Base-by-base conservation (phyloP, 2,113 vertebrate species). In the Polyodon spathula region DNA sequence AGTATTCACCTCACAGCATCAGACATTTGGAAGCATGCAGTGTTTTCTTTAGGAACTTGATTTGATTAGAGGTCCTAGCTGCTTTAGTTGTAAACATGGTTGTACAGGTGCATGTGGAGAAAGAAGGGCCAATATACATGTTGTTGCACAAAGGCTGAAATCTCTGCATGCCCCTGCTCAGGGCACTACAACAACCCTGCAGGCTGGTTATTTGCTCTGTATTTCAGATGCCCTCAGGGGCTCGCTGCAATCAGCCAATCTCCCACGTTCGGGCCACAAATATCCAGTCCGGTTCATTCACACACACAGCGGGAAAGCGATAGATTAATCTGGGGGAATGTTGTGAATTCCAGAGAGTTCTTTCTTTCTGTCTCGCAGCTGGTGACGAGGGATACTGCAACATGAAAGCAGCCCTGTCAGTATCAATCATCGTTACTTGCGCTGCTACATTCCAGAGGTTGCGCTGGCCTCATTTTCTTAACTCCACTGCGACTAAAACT, bases 371-470 rank as follows among this genome's bases (percentile, higher is more conserved):
- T 40, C 43, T 75, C 77, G 16, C 78, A 78, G 80, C 79, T 67
- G 80, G 76, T 62, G 78, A 70, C 8, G 53, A 1, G 69, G 71
- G 81, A 69, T 73, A 12, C 53, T 60, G 78, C 81, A 73, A 73
- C 83, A 83, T 81, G 76, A 82, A 83, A 85, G 80, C 68, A 6
- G 63, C 7, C 66, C 74, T 81, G 84, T 75, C 79, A 68, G 70
- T 71, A 74, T 68, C 76, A 69, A 40, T 72, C 78, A 71, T 76
- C 73, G 68, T 59, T 65, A 71, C 73, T 62, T 37, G 1, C 11
- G 60, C 68, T 57, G 69, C 71, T 61, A 68, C 76, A 72, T 83
- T 82, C 83, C 85, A 71, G 66, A 61, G 55, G 60, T 56, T n/a
- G 68, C 77, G 43, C 46, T 66, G 76, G 74, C 68, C 77, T 78